Conservation (phyloP, 1,140 invertebrate genomes). For the Calliopsis andreniformis region DNA sequence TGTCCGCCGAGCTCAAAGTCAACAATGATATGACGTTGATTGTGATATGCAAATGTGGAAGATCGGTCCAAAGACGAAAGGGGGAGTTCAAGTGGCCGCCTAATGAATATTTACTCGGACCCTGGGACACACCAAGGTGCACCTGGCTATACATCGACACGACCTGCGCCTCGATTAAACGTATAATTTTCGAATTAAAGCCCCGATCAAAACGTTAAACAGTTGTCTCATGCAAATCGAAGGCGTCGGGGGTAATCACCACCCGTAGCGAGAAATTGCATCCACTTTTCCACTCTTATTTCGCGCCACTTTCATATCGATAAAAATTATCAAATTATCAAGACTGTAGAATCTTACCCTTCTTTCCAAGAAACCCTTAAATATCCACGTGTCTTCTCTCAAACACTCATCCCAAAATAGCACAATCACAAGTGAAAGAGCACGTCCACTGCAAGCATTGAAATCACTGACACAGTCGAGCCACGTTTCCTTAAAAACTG, state of each 20-base stretch:
- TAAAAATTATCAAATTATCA: too few relatives aligned
- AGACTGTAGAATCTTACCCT: too few relatives aligned
- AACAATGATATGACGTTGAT: slow-evolving; percentile 77
- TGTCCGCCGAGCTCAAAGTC: slow-evolving; percentile 58
- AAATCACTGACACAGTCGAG: slow-evolving; percentile 28
- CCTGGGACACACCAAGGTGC: slow-evolving; percentile 57
- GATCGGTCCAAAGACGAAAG: slow-evolving; percentile 58
- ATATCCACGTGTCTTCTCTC: background rate
- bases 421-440: background rate
- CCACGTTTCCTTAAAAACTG: background rate
- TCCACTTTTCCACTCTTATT: background rate
- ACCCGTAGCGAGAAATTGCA: background rate
- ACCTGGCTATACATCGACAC: slow-evolving; percentile 40
- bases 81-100: slow-evolving; percentile 51
- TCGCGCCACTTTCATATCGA: background rate
- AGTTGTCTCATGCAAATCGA: slow-evolving; percentile 72
- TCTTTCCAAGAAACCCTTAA: background rate
- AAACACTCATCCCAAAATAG: background rate
- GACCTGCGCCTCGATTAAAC: slow-evolving; percentile 74
- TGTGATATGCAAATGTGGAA: slow-evolving; percentile 76
- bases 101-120: slow-evolving; percentile 78
- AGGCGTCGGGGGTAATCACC: slow-evolving; percentile 41
- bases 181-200: slow-evolving; percentile 80
- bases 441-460: slow-evolving; percentile 19
- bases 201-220: slow-evolving; percentile 75